Evolutionary conservation across 2,797 vertebrate genomes (phyloP), one percentile per base, ranked within the genome.

Genomic region (Anableps anableps): DNA sequence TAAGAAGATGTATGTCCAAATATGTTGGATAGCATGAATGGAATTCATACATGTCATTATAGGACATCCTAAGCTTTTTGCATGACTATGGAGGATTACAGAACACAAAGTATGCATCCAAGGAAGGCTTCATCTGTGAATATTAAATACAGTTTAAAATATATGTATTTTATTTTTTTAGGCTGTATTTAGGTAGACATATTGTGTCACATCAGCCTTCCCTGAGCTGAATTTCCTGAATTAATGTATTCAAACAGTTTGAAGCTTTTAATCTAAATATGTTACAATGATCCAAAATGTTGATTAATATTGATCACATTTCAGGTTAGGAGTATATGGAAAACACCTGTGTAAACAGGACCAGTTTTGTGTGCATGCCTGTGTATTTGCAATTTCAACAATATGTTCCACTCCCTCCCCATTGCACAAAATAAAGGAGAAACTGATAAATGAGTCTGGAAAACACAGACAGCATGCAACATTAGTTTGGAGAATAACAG

Each of bases 371-470:
- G 68, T n/a, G 41, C 13, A 70, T 41, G 5, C 38, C n/a, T 70
- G 36, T 70, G 38, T n/a, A 23, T 43, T 34, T 51, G 19, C 8
- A 23, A 26, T 68, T 68, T 68, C 64, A 68, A 10, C n/a, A 21
- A 29, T 45, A 31, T 48, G 6, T 21, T 21, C 76, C 14, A 1
- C 29, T 51, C 2, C 16, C 26, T 14, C 34, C n/a, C 43, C 6
- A 34, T 9, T 17, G 23, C 43, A 47, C 14, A 71, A 74, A 70
- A 41, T 78, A 78, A 79, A 71, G 34, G 80, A 29, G 3, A 23
- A 0, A 72, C 62, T 88, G 86, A 86, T 87, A 82, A 88, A 90
- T 84, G 80, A 84, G 72, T 79, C 75, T 86, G 72, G 76, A 81
- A 75, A 86, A 83, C 78, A 72, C 53, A 85, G 79, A 90, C 51